These are phyloP conservation scores for Gryllus bimaculatus DNA, from an alignment of 1,140 invertebrate genomes.

Conservation along the genomic window DNA sequence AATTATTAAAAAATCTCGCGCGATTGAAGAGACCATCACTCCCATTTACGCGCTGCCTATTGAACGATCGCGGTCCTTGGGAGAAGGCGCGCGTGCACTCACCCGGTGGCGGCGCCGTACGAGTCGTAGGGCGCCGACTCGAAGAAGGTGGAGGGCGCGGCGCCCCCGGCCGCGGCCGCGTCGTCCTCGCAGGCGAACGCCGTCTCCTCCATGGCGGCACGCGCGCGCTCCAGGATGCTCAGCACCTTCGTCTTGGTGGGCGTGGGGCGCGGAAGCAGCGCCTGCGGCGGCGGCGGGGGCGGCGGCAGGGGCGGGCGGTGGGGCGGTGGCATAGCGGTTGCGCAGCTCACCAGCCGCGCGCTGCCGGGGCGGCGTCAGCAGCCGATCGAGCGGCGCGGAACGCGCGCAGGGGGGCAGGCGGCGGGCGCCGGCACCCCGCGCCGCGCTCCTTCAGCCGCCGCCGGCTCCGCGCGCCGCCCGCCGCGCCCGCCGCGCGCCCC, in stretches of 20 bases:
- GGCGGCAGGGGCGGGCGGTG: conserved; percentile 35
- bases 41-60: too few relatives aligned
- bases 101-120: conserved; percentile 14
- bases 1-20: too few relatives aligned
- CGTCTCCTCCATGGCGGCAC: conserved; percentile 67
- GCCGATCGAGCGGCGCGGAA: conserved; percentile 28
- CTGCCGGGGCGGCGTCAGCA: conserved; percentile 36
- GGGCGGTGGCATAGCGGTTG: conserved; percentile 30
- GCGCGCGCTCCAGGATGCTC: conserved; percentile 69
- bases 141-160: conserved; percentile 9
- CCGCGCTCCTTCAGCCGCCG: conserved; percentile 10
- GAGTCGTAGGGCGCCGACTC: conserved; percentile 15
- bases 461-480: conserved; percentile 17
- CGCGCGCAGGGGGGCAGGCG: conserved; percentile 26
- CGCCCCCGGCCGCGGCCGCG: not conserved
- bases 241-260: conserved; percentile 65
- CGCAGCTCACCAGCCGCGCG: conserved; percentile 27
- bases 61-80: too few relatives aligned
- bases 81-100: not conserved
- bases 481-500: conserved; percentile 18
- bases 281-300: conserved; percentile 26
- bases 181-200: conserved; percentile 36
- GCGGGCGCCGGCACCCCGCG: conserved; percentile 25
- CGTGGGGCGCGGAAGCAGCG: conserved; percentile 19
- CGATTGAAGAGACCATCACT: too few relatives aligned